Base-by-base conservation (phyloP, 1,140 invertebrate species). In the Chionoecetes opilio region DNA sequence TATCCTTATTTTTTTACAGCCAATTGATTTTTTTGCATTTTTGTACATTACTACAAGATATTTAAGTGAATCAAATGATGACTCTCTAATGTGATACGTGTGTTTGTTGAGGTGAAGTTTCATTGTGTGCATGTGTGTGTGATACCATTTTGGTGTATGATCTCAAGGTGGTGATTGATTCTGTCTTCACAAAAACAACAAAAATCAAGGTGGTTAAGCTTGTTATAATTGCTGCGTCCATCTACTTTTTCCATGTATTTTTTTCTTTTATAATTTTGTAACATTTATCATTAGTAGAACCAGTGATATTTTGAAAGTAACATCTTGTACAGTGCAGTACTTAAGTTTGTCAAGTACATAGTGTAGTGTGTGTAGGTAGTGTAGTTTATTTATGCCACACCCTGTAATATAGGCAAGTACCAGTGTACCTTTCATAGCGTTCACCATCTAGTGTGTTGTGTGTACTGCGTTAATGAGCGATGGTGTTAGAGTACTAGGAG, bases 101-200 rank as follows among this genome's bases (percentile, higher is more conserved):
- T 91, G 89, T 75, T 26, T n/a, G 63, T 53, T 53, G 11, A 3
- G 11, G 46, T 53, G 46, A 53, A 53, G 2, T 75, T 26, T 75
- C 63, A 46, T 75, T 75, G 63, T 75, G 63, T 75, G 63, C 63
- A 75, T 75, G 63, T 75, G 46, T 91, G 46, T 91, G 38, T 53
- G 53, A 46, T 26, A 31, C 37, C 41, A 90, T 90, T 53, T 90
- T 90, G 88, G 88, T 91, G 89, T 63, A 91, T 91, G 89, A 91
- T 91, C 89, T 91, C 89, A 91, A 75, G 89, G 41, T 75, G 46
- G 53, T 91, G 31, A 91, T 91, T 91, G 37, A 87, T 87, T 87
- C 85, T 26, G 32, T 35, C 85, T 29, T 37, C 5, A 38, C 14
- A 34, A 34, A 87, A 38, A 37, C 5, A 38, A 6, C 14, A 34